Evolutionary conservation across 1,140 invertebrate genomes (phyloP).

Genomic region (Charaxes varanes): DNA sequence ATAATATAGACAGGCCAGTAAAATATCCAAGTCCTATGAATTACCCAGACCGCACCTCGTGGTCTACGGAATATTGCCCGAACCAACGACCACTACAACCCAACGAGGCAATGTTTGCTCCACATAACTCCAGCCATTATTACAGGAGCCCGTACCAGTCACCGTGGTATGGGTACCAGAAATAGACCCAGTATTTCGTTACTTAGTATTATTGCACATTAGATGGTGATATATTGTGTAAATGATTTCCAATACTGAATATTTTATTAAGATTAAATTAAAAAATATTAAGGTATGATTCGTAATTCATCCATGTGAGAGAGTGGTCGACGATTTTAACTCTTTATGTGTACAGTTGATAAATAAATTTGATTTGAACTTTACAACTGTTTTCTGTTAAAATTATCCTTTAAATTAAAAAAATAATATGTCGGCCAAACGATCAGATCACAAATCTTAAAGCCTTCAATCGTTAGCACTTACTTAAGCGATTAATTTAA

Average conservation of each 20-base stretch:
- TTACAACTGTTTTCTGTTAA: constrained; percentile 3
- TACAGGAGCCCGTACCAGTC: constrained; percentile 53
- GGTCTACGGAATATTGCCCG: constrained; percentile 29
- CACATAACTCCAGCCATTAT: constrained; percentile 33
- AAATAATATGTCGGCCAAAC: no score
- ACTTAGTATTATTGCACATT: constrained; percentile 11
- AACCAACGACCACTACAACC: constrained; percentile 27
- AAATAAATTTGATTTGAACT: constrained; percentile 11
- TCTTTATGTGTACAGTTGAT: constrained; percentile 16
- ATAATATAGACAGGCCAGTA: constrained; percentile 2
- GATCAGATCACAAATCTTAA: no score
- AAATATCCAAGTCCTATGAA: not conserved
- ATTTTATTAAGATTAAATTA: constrained; percentile 11
- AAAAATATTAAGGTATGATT: constrained; percentile 10
- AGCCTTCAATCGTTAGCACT: no score
- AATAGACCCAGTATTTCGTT: constrained; percentile 30
- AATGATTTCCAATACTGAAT: constrained; percentile 12
- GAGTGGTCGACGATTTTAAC: constrained; percentile 3
- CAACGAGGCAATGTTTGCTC: constrained; percentile 29
- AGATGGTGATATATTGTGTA: constrained; percentile 11
- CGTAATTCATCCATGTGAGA: constrained; percentile 9
- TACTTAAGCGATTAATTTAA: no score
- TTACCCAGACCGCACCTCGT: constrained; percentile 15
- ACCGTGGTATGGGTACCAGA: constrained; percentile 46
- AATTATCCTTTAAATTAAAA: no score